Evolutionary conservation across 1,140 invertebrate species (phyloP).

Genomic region (Protaetia brevitarsis): DNA sequence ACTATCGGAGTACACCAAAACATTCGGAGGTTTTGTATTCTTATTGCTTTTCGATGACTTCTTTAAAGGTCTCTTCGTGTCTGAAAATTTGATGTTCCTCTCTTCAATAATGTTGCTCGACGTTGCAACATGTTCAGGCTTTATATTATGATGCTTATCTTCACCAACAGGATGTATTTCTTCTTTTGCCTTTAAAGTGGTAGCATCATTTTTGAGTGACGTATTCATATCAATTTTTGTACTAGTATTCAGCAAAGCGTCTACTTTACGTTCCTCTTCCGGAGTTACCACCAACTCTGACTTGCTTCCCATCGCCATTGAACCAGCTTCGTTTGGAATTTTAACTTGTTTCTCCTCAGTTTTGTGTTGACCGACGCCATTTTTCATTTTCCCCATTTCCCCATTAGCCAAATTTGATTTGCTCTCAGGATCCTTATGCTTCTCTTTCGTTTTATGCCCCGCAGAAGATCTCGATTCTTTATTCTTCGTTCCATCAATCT

Average conservation of each 20-base stretch:
- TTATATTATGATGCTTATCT: no score
- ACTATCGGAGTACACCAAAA: slow-evolving; percentile 80
- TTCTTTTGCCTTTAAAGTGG: no score
- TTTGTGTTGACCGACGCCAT: not conserved
- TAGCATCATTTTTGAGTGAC: no score
- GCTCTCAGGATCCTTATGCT: not conserved
- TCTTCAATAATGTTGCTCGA: slow-evolving; percentile 1
- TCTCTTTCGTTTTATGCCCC: not conserved
- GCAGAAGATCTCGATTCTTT: not conserved
- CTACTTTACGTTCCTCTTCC: no score
- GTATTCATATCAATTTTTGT: no score
- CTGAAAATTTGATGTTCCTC: slow-evolving; percentile 2
- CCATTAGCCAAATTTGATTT: not conserved
- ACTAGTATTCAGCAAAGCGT: no score
- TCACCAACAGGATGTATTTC: no score
- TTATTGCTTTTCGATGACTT: slow-evolving; percentile 22
- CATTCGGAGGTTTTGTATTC: slow-evolving; percentile 69
- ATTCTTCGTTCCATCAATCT: not conserved
- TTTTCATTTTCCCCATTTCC: slow-evolving; percentile 2
- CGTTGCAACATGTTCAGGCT: no score
- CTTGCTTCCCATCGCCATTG: no score
- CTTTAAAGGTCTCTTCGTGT: not conserved
- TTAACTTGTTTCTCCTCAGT: slow-evolving; percentile 8
- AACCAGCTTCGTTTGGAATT: no score
- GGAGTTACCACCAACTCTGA: no score